These are phyloP conservation scores for Drosophila atroscutellata DNA, from an alignment of 2,888 invertebrate species.

Conservation along the genomic window DNA sequence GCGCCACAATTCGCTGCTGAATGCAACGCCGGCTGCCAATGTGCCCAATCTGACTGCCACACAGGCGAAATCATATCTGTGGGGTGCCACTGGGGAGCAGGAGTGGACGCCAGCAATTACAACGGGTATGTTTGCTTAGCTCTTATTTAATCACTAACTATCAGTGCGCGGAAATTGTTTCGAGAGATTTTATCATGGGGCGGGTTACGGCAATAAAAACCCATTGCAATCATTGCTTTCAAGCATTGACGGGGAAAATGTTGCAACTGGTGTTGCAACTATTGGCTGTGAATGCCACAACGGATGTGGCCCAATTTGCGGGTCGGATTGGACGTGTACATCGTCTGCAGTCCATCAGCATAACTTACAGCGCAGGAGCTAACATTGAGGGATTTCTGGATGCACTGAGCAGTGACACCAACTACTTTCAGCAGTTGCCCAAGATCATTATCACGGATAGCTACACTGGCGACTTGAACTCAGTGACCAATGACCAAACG, in stretches of 20 bases:
- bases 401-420: slow-evolving; percentile 33
- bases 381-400: slow-evolving; percentile 25
- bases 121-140: slow-evolving; percentile 88
- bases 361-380: slow-evolving; percentile 38
- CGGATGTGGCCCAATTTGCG: slow-evolving; percentile 40
- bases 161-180: slow-evolving; percentile 25
- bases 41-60: slow-evolving; percentile 70
- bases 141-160: slow-evolving; percentile 23
- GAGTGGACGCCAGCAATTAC: slow-evolving; percentile 98
- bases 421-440: slow-evolving; percentile 46
- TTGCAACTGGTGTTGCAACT: slow-evolving; percentile 25
- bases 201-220: slow-evolving; percentile 5
- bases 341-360: slow-evolving; percentile 37
- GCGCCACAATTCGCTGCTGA: slow-evolving; percentile 77
- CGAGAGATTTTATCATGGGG: slow-evolving; percentile 40
- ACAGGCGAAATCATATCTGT: slow-evolving; percentile 87
- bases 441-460: slow-evolving; percentile 38
- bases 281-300: slow-evolving; percentile 3
- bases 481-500: slow-evolving; percentile 19
- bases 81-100: slow-evolving; percentile 98
- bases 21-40: slow-evolving; percentile 57
- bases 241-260: slow-evolving; percentile 23
- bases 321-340: slow-evolving; percentile 50
- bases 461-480: slow-evolving; percentile 2
- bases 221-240: slow-evolving; percentile 27